Base-by-base conservation (phyloP, 2,113 vertebrate genomes). In the Lophura nycthemera region DNA sequence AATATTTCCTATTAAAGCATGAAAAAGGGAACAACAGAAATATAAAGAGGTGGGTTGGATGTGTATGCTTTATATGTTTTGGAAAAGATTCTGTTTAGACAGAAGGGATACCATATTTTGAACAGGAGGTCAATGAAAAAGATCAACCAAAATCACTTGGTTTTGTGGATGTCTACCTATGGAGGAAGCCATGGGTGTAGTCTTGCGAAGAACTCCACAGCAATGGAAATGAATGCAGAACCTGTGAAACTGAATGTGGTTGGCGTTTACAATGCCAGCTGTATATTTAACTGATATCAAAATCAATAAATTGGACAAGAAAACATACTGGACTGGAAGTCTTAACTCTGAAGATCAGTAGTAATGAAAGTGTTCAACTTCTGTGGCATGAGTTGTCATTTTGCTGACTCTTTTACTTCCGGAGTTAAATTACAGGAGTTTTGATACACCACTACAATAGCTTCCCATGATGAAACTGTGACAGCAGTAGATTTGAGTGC, bases 401-500 rank as follows among this genome's bases (percentile, higher is more conserved):
- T 76, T 30, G 85, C 43, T 69, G 71, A 85, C 65, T 92, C 65
- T 92, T 71, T 77, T 32, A 57, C 17, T 69, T 60, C 40, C 59
- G 64, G 60, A 34, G 7, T 76, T 78, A 86, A 73, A 73, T 75
- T 63, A 70, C 42, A 81, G 71, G 14, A 48, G 64, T 14, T 79
- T 42, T 91, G 86, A 92, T 60, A 67, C 8, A 74, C 59, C 15
- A 61, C 30, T 57, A 82, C 13, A 50, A 63, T 83, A 74, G 27
- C 86, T 93, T 93, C 83, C 57, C 32, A 86, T 86, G 76, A 90
- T 95, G 75, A 17, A 89, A 72, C 27, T 69, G 29, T 78, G 59
- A 88, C 36, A 71, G 32, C 2, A 4, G 11, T 30, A 92, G 73
- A 56, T 57, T 79, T 77, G 73, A 89, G 83, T 81, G 64, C 43